Evolutionary conservation across 2,113 vertebrate species (phyloP).

Genomic region (Echinops telfairi): DNA sequence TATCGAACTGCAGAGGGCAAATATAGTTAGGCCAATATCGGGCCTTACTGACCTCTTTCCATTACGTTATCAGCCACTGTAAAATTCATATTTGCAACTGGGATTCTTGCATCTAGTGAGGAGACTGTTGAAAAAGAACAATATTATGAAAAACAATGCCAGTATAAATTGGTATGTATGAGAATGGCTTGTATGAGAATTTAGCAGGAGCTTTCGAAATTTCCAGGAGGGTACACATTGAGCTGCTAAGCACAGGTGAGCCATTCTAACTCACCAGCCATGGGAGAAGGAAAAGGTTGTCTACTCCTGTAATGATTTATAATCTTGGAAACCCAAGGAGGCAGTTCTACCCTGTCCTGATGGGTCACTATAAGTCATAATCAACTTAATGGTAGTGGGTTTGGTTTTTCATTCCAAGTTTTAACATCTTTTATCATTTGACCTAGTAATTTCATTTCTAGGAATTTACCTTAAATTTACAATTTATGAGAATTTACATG

Average conservation of each 20-base stretch:
- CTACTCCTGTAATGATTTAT: no score
- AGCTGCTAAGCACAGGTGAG: no score
- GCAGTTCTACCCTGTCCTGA: no score
- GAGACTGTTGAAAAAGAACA: constrained; percentile 17
- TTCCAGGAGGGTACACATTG: no score
- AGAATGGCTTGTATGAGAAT: neutral
- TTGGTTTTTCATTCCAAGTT: no score
- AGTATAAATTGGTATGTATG: neutral
- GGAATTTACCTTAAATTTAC: neutral
- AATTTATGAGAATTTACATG: neutral
- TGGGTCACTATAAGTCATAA: no score
- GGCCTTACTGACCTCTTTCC: neutral
- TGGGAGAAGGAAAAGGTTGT: no score
- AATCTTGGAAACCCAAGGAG: no score
- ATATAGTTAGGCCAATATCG: neutral
- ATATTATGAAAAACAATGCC: neutral
- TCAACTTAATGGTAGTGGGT: no score
- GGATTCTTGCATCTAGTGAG: constrained; percentile 28
- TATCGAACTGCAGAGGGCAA: neutral
- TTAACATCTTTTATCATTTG: neutral
- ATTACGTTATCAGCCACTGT: neutral
- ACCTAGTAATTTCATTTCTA: neutral
- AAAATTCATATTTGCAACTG: neutral
- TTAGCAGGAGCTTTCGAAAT: constrained; percentile 29
- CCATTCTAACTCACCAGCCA: no score